These are phyloP conservation scores for Pachyuromys duprasi DNA, from an alignment of 2,797 vertebrate genomes.

Conservation along the genomic window DNA sequence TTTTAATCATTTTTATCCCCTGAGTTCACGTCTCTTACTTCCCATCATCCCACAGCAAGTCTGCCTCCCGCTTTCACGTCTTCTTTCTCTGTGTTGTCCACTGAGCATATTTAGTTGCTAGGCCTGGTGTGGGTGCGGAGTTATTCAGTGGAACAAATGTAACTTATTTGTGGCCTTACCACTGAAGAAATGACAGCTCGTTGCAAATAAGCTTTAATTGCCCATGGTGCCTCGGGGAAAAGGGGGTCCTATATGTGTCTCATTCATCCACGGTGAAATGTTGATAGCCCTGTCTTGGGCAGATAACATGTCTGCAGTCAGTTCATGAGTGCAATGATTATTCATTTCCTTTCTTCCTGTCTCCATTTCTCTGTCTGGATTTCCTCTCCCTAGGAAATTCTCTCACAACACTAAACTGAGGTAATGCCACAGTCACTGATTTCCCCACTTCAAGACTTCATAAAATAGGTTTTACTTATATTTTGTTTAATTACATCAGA, in stretches of 20 bases:
- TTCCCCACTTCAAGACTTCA: neutral
- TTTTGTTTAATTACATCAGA: neutral
- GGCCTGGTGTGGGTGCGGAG: neutral
- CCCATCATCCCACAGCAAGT: neutral
- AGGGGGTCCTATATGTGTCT: neutral
- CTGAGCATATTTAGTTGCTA: neutral
- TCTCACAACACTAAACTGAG: neutral
- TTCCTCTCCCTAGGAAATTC: neutral
- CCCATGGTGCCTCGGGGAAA: neutral
- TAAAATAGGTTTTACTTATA: neutral
- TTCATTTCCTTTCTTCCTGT: neutral
- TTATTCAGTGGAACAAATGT: neutral
- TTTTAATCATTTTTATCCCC: neutral
- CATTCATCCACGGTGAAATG: neutral
- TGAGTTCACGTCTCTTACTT: neutral
- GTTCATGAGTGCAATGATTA: neutral
- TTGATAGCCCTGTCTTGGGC: neutral
- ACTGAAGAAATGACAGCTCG: neutral
- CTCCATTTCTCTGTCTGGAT: neutral
- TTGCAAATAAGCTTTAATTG: neutral
- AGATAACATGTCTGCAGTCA: neutral
- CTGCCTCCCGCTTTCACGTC: rapidly evolving
- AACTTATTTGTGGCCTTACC: neutral
- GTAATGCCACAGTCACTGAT: neutral
- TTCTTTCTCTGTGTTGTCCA: neutral